phyloP scores from a whole-genome alignment of 2,888 invertebrate species.

The Chydorus sphaericus region DNA sequence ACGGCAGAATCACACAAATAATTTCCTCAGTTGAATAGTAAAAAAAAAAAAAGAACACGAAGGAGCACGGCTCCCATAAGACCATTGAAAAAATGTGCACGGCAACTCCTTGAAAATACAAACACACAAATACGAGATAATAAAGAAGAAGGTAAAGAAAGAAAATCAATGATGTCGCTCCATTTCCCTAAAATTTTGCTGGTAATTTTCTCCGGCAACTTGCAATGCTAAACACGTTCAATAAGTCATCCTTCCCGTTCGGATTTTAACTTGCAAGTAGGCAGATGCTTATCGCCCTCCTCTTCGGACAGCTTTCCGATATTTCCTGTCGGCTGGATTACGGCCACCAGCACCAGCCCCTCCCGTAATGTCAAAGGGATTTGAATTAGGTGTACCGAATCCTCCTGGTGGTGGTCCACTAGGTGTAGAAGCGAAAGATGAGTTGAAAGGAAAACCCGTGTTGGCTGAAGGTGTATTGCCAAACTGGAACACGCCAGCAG shows the following conservation, averaged over 20 bases:
- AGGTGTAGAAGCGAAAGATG: background rate
- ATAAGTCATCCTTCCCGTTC: background rate
- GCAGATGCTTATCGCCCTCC: constrained; percentile 1
- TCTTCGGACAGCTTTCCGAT: constrained; percentile 8
- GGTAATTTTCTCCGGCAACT: no score
- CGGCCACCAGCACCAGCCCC: constrained; percentile 11
- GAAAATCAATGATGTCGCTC: no score
- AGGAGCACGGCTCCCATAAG: background rate
- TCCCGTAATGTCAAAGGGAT: constrained; percentile 10
- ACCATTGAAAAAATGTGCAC: background rate
- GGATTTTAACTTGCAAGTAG: background rate
- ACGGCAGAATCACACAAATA: no score
- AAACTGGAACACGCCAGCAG: background rate
- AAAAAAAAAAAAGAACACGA: background rate
- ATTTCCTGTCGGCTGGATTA: constrained; percentile 4
- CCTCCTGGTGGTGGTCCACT: background rate
- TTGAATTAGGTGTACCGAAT: constrained; percentile 1
- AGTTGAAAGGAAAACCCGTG: background rate
- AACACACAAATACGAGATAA: no score
- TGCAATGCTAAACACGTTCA: no score
- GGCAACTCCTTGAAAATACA: background rate
- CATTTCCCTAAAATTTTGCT: no score
- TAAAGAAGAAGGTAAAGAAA: background rate
- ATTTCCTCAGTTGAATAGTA: no score
- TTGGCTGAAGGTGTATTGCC: background rate